Base-by-base conservation (phyloP, 2,113 vertebrate genomes). In the Tyto alba region DNA sequence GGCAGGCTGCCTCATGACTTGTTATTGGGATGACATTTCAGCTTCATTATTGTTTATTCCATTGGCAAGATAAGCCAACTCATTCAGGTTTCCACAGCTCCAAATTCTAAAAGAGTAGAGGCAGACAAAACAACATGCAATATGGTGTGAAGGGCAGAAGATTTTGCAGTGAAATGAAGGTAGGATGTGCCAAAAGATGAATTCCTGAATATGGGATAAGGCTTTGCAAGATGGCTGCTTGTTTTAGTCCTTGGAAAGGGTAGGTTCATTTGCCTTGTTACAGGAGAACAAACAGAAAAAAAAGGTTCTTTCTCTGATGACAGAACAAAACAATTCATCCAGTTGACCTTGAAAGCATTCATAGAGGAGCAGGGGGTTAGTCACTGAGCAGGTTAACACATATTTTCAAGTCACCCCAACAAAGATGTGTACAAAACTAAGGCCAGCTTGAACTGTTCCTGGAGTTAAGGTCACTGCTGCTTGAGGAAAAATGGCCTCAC, bases 21-120 rank as follows among this genome's bases (percentile, higher is more conserved):
- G 87, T 96, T 94, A 94, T 93, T 96, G 87, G 93, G 85, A 94
- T 97, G 96, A 94, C 93, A 96, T 96, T 96, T 95, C 91, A 60
- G 87, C 53, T 69, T 63, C 18, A 2, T 85, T 85, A 79, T 82
- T 85, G 34, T 77, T 95, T 89, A 91, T 89, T 80, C 93, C 45
- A 23, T 83, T 91, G 89, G 91, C 74, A 93, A 53, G 89, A 85
- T 73, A 82, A 91, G 48, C 73, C 56, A 81, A 79, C 66, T 69
- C 11, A 2, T 89, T 82, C 87, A 66, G 69, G 53, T 88, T 93
- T 89, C 87, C 71, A 76, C 36, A 82, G 81, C 77, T 88, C 81
- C 81, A 82, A 94, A 85, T 45, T 73, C 69, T 95, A 76, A 34
- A 85, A 88, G 60, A 85, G 81, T n/a, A 68, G 77, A 92, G 75